phyloP scores from a whole-genome alignment of 2,797 vertebrate genomes.

The Parauchenoglanis ngamensis region DNA sequence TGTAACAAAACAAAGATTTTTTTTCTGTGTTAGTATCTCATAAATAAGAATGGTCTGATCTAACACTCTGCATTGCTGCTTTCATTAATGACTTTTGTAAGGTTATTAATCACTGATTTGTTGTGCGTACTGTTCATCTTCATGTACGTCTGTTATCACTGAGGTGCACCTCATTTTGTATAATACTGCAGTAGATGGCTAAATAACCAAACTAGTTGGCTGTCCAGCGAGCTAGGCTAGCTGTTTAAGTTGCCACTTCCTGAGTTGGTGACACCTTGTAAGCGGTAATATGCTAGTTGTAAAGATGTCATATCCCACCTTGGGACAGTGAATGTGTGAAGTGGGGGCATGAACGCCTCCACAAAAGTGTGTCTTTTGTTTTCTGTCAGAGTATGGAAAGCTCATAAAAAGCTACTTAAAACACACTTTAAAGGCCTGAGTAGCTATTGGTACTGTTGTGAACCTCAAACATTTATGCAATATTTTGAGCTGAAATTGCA shows the following conservation, averaged over 20 bases:
- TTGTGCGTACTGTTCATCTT: not conserved
- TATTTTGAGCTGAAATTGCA: not conserved
- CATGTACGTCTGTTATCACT: not conserved
- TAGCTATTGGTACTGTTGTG: not conserved
- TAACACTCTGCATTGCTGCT: not conserved
- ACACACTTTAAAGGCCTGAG: not conserved
- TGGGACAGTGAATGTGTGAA: not conserved
- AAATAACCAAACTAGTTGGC: not conserved
- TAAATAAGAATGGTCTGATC: not conserved
- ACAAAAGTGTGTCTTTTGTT: not conserved
- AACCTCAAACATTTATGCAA: not conserved
- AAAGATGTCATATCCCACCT: not conserved
- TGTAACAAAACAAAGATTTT: not conserved
- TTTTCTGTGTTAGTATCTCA: not conserved
- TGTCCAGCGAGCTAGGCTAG: not conserved
- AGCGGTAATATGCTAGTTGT: not conserved
- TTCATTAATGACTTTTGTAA: not conserved
- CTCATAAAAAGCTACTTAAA: not conserved
- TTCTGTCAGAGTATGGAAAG: not conserved
- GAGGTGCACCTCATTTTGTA: not conserved
- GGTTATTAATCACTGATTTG: not conserved
- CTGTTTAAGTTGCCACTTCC: not conserved
- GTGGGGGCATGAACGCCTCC: not conserved
- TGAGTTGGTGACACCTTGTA: not conserved
- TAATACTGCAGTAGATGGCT: not conserved